Percentiles rank a stretch among this genome's conserved stretches.
Conservation (phyloP, 2,113 vertebrate species). For the Equus przewalskii region DNA sequence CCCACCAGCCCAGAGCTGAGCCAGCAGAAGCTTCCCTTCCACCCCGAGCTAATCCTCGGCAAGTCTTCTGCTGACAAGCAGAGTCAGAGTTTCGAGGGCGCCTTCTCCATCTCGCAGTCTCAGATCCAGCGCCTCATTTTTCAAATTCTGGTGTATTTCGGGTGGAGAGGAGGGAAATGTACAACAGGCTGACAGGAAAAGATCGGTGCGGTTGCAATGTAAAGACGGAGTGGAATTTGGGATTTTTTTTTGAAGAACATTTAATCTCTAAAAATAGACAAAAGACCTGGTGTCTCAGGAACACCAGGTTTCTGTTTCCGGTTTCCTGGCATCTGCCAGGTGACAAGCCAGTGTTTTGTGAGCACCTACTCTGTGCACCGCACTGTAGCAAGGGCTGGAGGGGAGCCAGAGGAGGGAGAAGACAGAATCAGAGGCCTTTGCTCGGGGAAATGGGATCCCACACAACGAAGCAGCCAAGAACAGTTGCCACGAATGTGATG, state of each 20-base stretch:
- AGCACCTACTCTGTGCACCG: background rate
- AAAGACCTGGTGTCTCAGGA: background rate
- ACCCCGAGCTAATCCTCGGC: constrained; percentile 3
- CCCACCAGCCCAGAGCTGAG: background rate
- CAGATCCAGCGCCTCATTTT: constrained; percentile 65
- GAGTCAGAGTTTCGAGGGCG: background rate
- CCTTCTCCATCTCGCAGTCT: constrained; percentile 26
- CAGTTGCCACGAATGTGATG: background rate
- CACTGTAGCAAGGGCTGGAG: background rate
- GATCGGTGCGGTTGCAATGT: constrained; percentile 50
- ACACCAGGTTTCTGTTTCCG: background rate
- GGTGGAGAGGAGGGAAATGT: constrained; percentile 51
- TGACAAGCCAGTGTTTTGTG: background rate
- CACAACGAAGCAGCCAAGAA: background rate
- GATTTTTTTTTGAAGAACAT: background rate
- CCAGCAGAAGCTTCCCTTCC: constrained; percentile 11
- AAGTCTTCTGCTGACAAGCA: constrained; percentile 33
- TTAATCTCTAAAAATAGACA: constrained; percentile 72
- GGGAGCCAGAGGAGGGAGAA: background rate
- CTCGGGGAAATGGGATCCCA: background rate
- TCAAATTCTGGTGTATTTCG: constrained; percentile 68
- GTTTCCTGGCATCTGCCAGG: background rate
- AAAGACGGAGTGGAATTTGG: constrained; percentile 58
- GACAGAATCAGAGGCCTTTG: background rate
- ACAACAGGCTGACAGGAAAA: constrained; percentile 64